A percentile compares a stretch with the other conserved stretches of the same genome.
Evolutionary conservation across 2,888 invertebrate genomes (phyloP).

Genomic region (Meteorus colon): DNA sequence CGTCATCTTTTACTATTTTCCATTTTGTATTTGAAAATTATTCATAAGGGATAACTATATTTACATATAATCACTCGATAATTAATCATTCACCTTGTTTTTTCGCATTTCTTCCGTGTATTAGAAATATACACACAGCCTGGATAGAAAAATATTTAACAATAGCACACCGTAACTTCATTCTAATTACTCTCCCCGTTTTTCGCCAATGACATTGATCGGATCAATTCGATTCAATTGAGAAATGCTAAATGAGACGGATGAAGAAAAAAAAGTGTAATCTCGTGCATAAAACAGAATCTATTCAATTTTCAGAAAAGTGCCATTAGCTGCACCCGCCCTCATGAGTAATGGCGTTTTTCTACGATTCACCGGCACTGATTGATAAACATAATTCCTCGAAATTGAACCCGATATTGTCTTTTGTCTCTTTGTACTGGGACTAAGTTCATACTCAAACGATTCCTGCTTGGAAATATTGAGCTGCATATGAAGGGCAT

Average conservation of each 20-base stretch:
- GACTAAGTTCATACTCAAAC: conserved; percentile 64
- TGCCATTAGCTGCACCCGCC: conserved; percentile 58
- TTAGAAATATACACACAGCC: conserved; percentile 23
- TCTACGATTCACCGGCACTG: conserved; percentile 67
- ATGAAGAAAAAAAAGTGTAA: neutral
- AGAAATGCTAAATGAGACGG: conserved; percentile 20
- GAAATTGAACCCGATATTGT: conserved; percentile 65
- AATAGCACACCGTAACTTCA: neutral
- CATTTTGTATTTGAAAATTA: conserved; percentile 2
- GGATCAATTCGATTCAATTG: neutral
- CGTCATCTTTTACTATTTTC: conserved; percentile 7
- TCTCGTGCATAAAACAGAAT: conserved; percentile 9
- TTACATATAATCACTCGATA: conserved; percentile 3
- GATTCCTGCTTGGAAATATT: conserved; percentile 65
- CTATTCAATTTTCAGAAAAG: conserved; percentile 68
- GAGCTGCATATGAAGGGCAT: conserved; percentile 77
- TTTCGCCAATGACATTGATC: conserved; percentile 23
- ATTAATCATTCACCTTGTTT: conserved; percentile 8
- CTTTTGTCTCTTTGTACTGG: conserved; percentile 67
- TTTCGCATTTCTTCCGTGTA: conserved; percentile 15
- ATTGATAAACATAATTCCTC: conserved; percentile 69
- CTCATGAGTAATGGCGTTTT: conserved; percentile 68
- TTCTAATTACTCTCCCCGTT: conserved; percentile 14
- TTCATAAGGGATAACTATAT: conserved; percentile 11
- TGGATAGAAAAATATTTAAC: conserved; percentile 28